Evolutionary conservation across 2,797 vertebrate species (phyloP), one percentile per base, ranked within the genome.

Genomic region (Amphiprion clarkii): DNA sequence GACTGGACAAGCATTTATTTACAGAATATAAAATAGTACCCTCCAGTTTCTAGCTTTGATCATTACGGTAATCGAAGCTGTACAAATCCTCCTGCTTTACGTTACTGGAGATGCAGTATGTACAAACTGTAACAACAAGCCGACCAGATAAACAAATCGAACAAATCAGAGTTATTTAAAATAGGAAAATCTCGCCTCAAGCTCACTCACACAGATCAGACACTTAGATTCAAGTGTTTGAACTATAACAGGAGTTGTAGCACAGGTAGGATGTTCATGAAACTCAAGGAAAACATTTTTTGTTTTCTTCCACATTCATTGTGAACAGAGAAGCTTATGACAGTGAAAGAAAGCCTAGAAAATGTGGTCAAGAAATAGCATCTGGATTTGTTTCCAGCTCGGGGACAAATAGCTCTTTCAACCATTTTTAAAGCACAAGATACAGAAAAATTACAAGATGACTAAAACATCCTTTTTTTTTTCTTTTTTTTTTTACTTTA

Each of bases 1-100:
- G 69, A 81, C 76, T 60, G 57, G 69, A 83, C 82, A 83, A 75
- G 80, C 83, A 85, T 87, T 88, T 91, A 86, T 88, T 88, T 74
- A 80, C 71, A 66, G 74, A 87, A 82, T 73, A 54, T 78, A 80
- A 81, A 78, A 80, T 27, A 62, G 51, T 68, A 62, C 39, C 55
- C 81, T 68, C 63, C 14, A 60, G 78, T 42, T 82, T 74, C 2
- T 14, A 70, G 52, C 55, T 67, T 59, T 2, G 52, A 84, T 87
- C 48, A 73, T 90, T 79, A 86, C 67, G 39, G 33, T 71, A 79
- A 90, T 91, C 82, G 70, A 86, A 88, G 74, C 65, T 57, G 70
- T 69, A 79, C 56, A 84, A 70, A 85, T 84, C 66, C 71, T 52
- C 68, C 73, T 29, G 40, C 42, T 79, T 73, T 69, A 58, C 3